Evolutionary conservation across 2,797 vertebrate genomes (phyloP).

Genomic region (Gadopsis marmoratus): DNA sequence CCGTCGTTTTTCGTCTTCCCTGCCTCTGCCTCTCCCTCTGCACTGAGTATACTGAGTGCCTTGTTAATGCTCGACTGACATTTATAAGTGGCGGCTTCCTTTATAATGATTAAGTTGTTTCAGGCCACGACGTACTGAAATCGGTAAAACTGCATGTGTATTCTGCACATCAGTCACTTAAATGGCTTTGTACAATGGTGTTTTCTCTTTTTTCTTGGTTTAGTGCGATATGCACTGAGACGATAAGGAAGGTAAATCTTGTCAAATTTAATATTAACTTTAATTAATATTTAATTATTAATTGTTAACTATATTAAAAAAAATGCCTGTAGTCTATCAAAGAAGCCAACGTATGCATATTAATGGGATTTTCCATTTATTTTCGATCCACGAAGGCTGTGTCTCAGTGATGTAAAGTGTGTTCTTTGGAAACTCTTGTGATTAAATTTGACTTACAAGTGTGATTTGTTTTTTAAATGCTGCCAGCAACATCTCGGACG

Average conservation of each 20-base stretch:
- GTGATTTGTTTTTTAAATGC: constrained; percentile 13
- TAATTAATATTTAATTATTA: background rate
- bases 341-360: background rate
- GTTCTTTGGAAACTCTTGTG: constrained; percentile 11
- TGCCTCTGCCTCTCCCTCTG: background rate
- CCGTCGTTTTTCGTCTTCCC: constrained; percentile 7
- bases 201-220: constrained; percentile 7
- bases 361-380: constrained; percentile 1
- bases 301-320: background rate
- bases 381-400: background rate
- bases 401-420: background rate
- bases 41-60: constrained; percentile 31
- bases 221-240: background rate
- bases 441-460: constrained; percentile 22
- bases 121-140: constrained; percentile 20
- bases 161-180: constrained; percentile 20
- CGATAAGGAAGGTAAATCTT: constrained; percentile 11
- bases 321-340: background rate
- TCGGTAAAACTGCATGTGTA: constrained; percentile 29
- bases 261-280: constrained; percentile 4
- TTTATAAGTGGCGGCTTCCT: constrained; percentile 44
- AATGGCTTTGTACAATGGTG: constrained; percentile 28
- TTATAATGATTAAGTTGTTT: constrained; percentile 49
- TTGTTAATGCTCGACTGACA: constrained; percentile 58
- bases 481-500: constrained; percentile 4